Evolutionary conservation across 2,797 vertebrate genomes (phyloP).

Genomic region (Arrhamphus sclerolepis): DNA sequence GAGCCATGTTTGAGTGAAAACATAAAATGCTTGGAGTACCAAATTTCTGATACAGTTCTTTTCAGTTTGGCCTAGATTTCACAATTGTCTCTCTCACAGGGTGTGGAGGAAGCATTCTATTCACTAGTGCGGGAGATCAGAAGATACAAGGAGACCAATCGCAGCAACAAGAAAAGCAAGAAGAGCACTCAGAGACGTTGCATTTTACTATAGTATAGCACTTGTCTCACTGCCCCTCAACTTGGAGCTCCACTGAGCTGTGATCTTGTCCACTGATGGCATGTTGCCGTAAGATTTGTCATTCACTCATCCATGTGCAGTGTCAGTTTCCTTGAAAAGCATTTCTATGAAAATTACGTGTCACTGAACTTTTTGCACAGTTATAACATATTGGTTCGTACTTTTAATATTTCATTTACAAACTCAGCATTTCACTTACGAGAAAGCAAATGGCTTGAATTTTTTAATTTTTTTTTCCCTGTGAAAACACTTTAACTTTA

Average conservation of each 20-base stretch:
- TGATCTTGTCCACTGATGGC: background rate
- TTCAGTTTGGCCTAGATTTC: background rate
- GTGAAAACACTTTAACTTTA: background rate
- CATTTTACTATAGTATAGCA: constrained; percentile 78
- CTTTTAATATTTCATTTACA: background rate
- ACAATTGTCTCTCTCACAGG: constrained; percentile 67
- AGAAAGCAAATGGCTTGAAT: constrained; percentile 1
- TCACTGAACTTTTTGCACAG: constrained; percentile 36
- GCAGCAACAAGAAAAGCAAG: constrained; percentile 90
- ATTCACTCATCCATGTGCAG: constrained; percentile 20
- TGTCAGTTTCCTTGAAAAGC: constrained; percentile 10
- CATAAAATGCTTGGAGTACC: background rate
- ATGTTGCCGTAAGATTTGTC: constrained; percentile 12
- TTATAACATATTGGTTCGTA: background rate
- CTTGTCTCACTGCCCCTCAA: constrained; percentile 43
- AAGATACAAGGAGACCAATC: constrained; percentile 88
- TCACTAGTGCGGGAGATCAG: constrained; percentile 88
- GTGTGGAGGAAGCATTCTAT: constrained; percentile 90
- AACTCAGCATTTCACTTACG: background rate
- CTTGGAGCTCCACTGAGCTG: constrained; percentile 3
- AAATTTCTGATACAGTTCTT: too few relatives aligned
- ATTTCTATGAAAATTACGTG: background rate
- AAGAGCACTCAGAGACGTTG: constrained; percentile 84
- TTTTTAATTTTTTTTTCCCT: background rate
- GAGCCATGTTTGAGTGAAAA: background rate